Percentiles rank a stretch among this genome's conserved stretches.
Conservation (phyloP, 1,140 invertebrate species). For the Diorhabda sublineata region DNA sequence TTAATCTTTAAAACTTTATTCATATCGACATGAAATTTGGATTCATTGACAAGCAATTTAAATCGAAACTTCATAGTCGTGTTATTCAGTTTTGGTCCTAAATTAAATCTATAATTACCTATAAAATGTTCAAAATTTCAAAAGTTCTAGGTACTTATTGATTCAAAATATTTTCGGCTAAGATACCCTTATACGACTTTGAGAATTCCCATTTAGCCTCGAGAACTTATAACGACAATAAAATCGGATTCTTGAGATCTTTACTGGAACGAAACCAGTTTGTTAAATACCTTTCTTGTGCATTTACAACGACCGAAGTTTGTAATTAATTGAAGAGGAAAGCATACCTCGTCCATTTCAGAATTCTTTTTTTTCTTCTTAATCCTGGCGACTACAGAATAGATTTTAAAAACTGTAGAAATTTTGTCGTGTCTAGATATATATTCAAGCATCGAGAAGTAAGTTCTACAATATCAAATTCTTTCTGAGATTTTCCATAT, state of each 20-base stretch:
- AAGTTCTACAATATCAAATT: too few species aligned
- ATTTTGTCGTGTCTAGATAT: too few species aligned
- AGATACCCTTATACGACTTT: background rate
- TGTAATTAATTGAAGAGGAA: constrained; percentile 13
- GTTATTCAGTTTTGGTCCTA: too few species aligned
- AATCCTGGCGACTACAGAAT: background rate
- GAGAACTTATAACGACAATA: constrained; percentile 12
- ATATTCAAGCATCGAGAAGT: too few species aligned
- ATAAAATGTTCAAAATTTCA: too few species aligned
- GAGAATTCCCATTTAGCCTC: constrained; percentile 3
- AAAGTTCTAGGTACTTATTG: too few species aligned
- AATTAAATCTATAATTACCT: too few species aligned
- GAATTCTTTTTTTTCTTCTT: background rate
- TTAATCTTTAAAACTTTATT: too few species aligned
- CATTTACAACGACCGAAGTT: constrained; percentile 5
- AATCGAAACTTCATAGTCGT: too few species aligned
- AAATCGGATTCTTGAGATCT: constrained; percentile 15
- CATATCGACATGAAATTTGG: too few species aligned
- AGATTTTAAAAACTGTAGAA: background rate
- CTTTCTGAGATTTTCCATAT: too few species aligned
- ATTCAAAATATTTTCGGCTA: background rate
- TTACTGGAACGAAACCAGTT: constrained; percentile 15
- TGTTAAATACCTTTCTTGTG: constrained; percentile 11
- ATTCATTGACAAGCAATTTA: too few species aligned
- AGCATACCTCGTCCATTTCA: constrained; percentile 3